phyloP scores from a whole-genome alignment of 2,888 invertebrate genomes.

The Aphodius granarius region DNA sequence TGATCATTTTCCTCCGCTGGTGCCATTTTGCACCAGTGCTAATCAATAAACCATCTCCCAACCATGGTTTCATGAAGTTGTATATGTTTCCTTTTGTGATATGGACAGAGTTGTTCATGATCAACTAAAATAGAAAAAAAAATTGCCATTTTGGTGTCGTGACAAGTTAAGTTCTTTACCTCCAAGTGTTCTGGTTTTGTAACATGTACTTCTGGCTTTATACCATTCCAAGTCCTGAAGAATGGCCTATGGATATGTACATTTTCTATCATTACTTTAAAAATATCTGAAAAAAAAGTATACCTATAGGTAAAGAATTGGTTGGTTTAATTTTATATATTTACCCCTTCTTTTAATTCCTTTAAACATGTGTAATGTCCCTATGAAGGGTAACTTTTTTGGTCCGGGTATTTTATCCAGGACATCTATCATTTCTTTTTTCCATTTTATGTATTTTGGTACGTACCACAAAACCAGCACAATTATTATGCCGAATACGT shows the following conservation, averaged over 20 bases:
- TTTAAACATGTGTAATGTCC: constrained; percentile 27
- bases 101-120: constrained; percentile 36
- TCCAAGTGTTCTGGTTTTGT: constrained; percentile 38
- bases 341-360: constrained; percentile 33
- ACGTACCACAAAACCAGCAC: constrained; percentile 7
- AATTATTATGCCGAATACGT: constrained; percentile 5
- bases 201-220: constrained; percentile 34
- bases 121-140: constrained; percentile 30
- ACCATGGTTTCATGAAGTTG: constrained; percentile 35
- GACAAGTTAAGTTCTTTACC: constrained; percentile 28
- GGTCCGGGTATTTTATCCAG: constrained; percentile 18
- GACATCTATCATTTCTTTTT: constrained; percentile 15
- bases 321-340: background rate
- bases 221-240: constrained; percentile 38
- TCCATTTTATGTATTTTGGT: constrained; percentile 19
- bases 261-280: background rate
- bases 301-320: background rate
- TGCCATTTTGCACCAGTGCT: constrained; percentile 41
- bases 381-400: constrained; percentile 34
- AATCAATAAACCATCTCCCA: constrained; percentile 40
- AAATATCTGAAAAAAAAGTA: background rate
- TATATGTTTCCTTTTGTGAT: constrained; percentile 37
- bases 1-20: constrained; percentile 39
- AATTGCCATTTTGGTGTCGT: background rate
- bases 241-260: constrained; percentile 8